Percentiles rank a stretch among this genome's conserved stretches.
phyloP scores from a whole-genome alignment of 1,140 invertebrate genomes.

The Bombus affinis region DNA sequence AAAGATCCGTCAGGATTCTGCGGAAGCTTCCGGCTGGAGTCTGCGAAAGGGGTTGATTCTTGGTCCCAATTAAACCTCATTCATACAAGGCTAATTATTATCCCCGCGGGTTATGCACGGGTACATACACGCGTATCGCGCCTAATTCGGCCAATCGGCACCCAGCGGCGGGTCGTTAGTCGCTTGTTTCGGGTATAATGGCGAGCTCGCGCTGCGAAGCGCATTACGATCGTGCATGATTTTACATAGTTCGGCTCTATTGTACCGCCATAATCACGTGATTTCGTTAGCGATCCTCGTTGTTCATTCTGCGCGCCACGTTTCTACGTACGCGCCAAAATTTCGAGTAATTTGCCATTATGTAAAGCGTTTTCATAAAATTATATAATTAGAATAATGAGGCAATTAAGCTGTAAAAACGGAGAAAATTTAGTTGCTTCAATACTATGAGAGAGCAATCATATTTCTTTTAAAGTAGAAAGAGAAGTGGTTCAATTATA shows the following conservation, averaged over 20 bases:
- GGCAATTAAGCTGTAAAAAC: not conserved
- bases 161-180: conserved; percentile 75
- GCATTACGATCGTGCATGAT: conserved; percentile 62
- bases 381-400: conserved; percentile 4
- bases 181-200: conserved; percentile 76
- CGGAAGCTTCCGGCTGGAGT: conserved; percentile 64
- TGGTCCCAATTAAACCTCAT: conserved; percentile 78
- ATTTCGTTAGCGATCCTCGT: conserved; percentile 61
- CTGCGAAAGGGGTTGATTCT: conserved; percentile 65
- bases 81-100: conserved; percentile 79
- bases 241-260: conserved; percentile 60
- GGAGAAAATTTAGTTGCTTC: too few species aligned
- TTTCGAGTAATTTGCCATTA: not conserved
- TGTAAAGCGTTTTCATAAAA: too few species aligned
- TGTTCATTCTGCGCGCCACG: conserved; percentile 36
- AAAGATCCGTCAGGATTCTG: conserved; percentile 65
- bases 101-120: conserved; percentile 66
- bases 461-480: not conserved
- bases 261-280: conserved; percentile 59
- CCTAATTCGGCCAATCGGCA: conserved; percentile 75
- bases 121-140: conserved; percentile 66
- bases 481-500: not conserved
- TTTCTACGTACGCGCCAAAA: not conserved
- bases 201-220: conserved; percentile 55
- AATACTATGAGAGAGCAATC: too few species aligned